Evolutionary conservation across 2,888 invertebrate species (phyloP).

Genomic region (Spodoptera littoralis): DNA sequence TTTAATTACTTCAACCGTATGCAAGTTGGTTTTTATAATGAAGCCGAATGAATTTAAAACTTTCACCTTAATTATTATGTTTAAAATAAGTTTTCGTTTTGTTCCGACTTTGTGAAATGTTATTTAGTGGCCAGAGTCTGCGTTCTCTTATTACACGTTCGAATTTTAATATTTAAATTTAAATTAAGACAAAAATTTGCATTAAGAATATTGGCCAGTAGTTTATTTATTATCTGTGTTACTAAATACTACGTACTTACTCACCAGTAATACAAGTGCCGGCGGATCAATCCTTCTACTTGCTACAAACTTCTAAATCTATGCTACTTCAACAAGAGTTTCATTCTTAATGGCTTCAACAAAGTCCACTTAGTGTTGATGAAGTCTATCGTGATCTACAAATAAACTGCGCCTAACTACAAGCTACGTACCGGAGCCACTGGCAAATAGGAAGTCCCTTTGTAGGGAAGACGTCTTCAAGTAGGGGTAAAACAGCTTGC

Average conservation of each 20-base stretch:
- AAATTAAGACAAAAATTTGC: constrained; percentile 2
- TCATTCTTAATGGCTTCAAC: constrained; percentile 30
- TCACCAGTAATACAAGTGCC: too few species aligned
- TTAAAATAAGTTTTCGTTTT: constrained; percentile 57
- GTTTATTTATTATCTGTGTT: too few species aligned
- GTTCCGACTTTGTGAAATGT: constrained; percentile 45
- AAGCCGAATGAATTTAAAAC: constrained; percentile 64
- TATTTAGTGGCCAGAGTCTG: constrained; percentile 31
- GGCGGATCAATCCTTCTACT: too few species aligned
- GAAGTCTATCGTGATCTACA: constrained; percentile 53
- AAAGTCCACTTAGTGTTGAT: constrained; percentile 39
- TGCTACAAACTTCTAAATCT: constrained; percentile 20
- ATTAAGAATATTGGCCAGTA: neutral
- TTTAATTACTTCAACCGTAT: constrained; percentile 75
- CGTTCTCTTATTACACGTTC: constrained; percentile 10
- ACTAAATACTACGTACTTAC: too few species aligned
- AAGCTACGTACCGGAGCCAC: constrained; percentile 86
- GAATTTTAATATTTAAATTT: constrained; percentile 24
- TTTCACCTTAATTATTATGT: constrained; percentile 65
- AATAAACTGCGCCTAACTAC: constrained; percentile 55
- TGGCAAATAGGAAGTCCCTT: constrained; percentile 89
- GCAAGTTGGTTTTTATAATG: constrained; percentile 74
- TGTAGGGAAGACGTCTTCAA: constrained; percentile 89
- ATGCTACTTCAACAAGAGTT: constrained; percentile 19
- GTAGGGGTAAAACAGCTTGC: constrained; percentile 89